phyloP scores from a whole-genome alignment of 2,113 vertebrate species.

The Larimichthys crocea region DNA sequence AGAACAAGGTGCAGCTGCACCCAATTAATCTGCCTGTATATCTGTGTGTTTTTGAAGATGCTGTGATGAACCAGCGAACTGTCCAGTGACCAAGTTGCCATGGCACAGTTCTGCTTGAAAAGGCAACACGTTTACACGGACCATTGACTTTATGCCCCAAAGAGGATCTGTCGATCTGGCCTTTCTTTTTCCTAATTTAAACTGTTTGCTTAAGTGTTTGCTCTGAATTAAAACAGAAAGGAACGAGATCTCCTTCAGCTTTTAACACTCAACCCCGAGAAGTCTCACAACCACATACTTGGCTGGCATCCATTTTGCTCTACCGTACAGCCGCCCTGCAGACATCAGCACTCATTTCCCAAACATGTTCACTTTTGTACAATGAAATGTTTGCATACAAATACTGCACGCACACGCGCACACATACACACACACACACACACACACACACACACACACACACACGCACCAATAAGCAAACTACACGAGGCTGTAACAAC shows the following conservation, averaged over 20 bases:
- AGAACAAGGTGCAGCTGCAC: constrained; percentile 18
- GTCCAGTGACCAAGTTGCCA: constrained; percentile 22
- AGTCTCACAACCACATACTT: constrained; percentile 12
- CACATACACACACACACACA: not conserved
- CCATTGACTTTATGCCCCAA: constrained; percentile 34
- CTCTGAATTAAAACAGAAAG: constrained; percentile 8
- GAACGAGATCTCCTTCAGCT: not conserved
- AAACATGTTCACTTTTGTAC: constrained; percentile 55
- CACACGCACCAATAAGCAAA: constrained; percentile 51
- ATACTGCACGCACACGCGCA: not conserved
- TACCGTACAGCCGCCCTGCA: constrained; percentile 49
- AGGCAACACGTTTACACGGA: constrained; percentile 35
- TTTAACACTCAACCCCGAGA: not conserved
- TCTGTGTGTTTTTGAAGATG: constrained; percentile 4
- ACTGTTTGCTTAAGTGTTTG: constrained; percentile 25
- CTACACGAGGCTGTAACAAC: constrained; percentile 55
- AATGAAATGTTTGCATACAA: constrained; percentile 51
- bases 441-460: not conserved
- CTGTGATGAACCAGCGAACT: constrained; percentile 41
- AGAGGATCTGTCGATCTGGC: not conserved
- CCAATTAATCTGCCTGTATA: constrained; percentile 8
- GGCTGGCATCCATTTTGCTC: constrained; percentile 27
- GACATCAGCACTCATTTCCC: constrained; percentile 61
- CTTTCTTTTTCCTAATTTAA: constrained; percentile 6
- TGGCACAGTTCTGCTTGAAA: constrained; percentile 20